These are phyloP conservation scores for Catostylus mosaicus DNA, from an alignment of 30 jellyfish, hydroid and myxozoan genomes.

Conservation along the genomic window DNA sequence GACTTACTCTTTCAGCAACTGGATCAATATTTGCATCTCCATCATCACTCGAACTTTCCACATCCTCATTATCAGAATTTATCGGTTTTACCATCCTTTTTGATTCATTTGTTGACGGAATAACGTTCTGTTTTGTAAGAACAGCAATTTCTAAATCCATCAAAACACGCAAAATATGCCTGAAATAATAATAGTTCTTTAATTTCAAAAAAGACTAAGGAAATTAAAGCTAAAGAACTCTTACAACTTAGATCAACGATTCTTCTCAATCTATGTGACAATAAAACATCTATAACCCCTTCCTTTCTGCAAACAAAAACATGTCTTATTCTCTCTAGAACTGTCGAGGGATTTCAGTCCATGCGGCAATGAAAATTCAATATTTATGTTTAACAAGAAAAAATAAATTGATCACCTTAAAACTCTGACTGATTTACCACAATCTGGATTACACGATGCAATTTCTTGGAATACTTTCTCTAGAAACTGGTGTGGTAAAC, in stretches of 20 bases:
- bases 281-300: too few relatives aligned
- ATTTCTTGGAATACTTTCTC: slow-evolving; percentile 12
- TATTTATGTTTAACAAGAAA: too few relatives aligned
- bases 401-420: slow-evolving; percentile 28
- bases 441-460: background rate
- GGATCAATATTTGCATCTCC: background rate
- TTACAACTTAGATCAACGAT: too few relatives aligned
- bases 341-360: too few relatives aligned
- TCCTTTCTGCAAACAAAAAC: too few relatives aligned
- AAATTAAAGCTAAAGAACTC: too few relatives aligned
- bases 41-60: slow-evolving; percentile 9
- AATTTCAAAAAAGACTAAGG: too few relatives aligned
- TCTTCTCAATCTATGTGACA: too few relatives aligned
- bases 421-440: slow-evolving; percentile 7
- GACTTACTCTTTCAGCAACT: slow-evolving; percentile 12
- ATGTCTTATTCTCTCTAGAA: too few relatives aligned
- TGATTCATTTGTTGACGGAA: too few relatives aligned
- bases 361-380: too few relatives aligned
- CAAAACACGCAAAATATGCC: slow-evolving; percentile 29
- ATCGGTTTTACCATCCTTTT: too few relatives aligned
- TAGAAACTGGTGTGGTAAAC: slow-evolving; percentile 8
- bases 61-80: background rate
- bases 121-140: background rate
- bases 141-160: slow-evolving; percentile 43
- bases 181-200: background rate